Base-by-base conservation (phyloP, 2,113 vertebrate species). In the Nothocercus nigrocapillus region DNA sequence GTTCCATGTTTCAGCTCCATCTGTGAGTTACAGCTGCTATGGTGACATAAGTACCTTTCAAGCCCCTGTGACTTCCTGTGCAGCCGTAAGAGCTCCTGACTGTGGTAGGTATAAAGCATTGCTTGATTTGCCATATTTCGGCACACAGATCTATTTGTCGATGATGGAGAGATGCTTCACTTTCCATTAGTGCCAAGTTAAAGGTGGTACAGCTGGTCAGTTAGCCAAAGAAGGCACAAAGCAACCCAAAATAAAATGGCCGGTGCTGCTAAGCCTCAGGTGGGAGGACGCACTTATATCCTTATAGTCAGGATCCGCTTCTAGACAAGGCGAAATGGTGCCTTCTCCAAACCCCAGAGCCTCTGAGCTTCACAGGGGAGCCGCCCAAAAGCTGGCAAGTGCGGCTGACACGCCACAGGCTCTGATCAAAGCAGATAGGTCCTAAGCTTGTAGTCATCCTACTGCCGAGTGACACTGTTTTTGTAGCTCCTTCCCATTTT, bases 21-120 rank as follows among this genome's bases (percentile, higher is more conserved):
- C 95, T 3, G n/a, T 82, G 95, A 93, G 97, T 67, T 82, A 82
- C 95, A 97, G 97, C 85, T 98, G 96, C 91, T 98, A 97, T 88
- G 98, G 98, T 0, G 98, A 98, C 76, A 72, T 98, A 85, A 97
- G 56, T 2, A 77, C 96, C 61, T 79, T 98, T 44, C 88, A 96
- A 27, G 97, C 93, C 44, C 98, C 97, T 3, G 96, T 74, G 1
- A 91, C 97, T 2, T 98, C 98, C 17, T 98, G 97, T 6, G 36
- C 40, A 83, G 81, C 97, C 0, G 96, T 95, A 80, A 97, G 86
- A 77, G 5, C 85, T 36, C 5, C 86, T 7, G 93, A 90, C 1
- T 97, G 96, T 38, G 96, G 96, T 97, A 96, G 17, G 96, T 94
- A 85, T 27, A 20, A 42, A 64, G 75, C 36, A n/a, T 4, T 82